Percentiles rank a stretch among this genome's conserved stretches.
Conservation (phyloP, 2,797 vertebrate genomes). For the Cyclopterus lumpus region DNA sequence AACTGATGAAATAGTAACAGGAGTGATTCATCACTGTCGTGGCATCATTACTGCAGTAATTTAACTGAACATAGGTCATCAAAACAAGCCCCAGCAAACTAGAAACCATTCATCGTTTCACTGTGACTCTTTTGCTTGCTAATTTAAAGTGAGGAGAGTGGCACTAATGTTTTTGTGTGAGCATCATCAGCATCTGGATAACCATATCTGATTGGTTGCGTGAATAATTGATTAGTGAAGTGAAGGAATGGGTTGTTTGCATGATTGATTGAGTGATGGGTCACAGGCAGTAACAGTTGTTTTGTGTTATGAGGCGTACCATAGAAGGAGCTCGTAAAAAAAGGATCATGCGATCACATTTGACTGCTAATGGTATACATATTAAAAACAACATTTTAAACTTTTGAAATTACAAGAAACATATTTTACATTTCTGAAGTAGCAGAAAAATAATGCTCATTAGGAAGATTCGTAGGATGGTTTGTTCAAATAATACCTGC, state of each 20-base stretch:
- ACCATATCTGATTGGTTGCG: conserved; percentile 57
- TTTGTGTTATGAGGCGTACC: conserved; percentile 28
- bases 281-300: conserved; percentile 31
- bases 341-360: background rate
- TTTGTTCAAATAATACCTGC: background rate
- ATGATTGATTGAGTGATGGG: conserved; percentile 65
- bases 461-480: background rate
- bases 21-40: conserved; percentile 76
- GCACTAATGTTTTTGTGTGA: conserved; percentile 55
- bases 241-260: conserved; percentile 56
- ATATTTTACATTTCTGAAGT: background rate
- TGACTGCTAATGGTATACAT: background rate
- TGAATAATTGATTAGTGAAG: conserved; percentile 68
- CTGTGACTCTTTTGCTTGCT: conserved; percentile 47
- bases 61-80: conserved; percentile 72
- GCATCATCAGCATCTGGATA: conserved; percentile 53
- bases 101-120: conserved; percentile 69
- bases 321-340: background rate
- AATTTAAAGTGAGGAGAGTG: conserved; percentile 61
- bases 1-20: conserved; percentile 69
- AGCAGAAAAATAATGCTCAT: background rate
- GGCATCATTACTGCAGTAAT: conserved; percentile 78
- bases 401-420: background rate
- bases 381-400: background rate
- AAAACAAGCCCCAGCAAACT: conserved; percentile 72